These are phyloP conservation scores for Hemicrepidius hirtus DNA, from an alignment of 2,888 invertebrate species.

Conservation along the genomic window DNA sequence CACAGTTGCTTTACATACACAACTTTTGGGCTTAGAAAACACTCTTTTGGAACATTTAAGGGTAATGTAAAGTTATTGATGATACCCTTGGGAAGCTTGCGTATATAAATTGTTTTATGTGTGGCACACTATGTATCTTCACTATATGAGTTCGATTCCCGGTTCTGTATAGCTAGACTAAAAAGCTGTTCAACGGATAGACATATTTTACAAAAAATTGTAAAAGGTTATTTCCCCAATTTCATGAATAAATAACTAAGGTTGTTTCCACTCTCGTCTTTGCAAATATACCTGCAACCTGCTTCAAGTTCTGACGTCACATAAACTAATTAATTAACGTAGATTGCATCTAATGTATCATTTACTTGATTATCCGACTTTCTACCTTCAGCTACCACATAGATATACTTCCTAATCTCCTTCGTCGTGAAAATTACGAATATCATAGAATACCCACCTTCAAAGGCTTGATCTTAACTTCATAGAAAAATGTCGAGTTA, in stretches of 20 bases:
- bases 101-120: slow-evolving; percentile 28
- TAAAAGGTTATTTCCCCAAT: slow-evolving; percentile 8
- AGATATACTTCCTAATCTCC: slow-evolving; percentile 29
- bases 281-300: slow-evolving; percentile 30
- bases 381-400: slow-evolving; percentile 30
- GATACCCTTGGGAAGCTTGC: slow-evolving; percentile 21
- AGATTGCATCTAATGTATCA: slow-evolving; percentile 44
- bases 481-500: too few species aligned
- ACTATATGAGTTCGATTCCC: slow-evolving; percentile 23
- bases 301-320: slow-evolving; percentile 29
- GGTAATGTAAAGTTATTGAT: slow-evolving; percentile 29
- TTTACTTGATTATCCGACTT: slow-evolving; percentile 40
- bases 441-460: slow-evolving; percentile 23
- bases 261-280: slow-evolving; percentile 18
- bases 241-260: slow-evolving; percentile 28
- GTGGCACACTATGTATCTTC: slow-evolving; percentile 29
- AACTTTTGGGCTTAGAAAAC: slow-evolving; percentile 30
- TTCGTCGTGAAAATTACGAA: slow-evolving; percentile 29
- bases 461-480: slow-evolving; percentile 20
- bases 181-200: background rate
- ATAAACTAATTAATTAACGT: slow-evolving; percentile 41
- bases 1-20: slow-evolving; percentile 29
- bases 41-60: slow-evolving; percentile 22
- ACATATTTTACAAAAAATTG: slow-evolving; percentile 20
- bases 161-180: slow-evolving; percentile 3